Percentiles rank a stretch among this genome's conserved stretches.
These are phyloP conservation scores for Carcina quercana DNA, from an alignment of 2,888 invertebrate species.

Conservation along the genomic window DNA sequence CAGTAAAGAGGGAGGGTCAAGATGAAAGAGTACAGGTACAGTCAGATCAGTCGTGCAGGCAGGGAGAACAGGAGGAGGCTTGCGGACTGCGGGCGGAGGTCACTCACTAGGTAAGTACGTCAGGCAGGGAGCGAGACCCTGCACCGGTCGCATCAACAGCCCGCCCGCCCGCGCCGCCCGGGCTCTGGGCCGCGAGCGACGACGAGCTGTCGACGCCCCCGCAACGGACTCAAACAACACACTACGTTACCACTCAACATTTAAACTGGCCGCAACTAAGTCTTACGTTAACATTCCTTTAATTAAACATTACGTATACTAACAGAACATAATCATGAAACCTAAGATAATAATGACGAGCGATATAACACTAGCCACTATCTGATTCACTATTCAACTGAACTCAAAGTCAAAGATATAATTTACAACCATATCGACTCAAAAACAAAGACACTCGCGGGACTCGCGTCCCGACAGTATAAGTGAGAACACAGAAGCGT, in stretches of 20 bases:
- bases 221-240: slow-evolving; percentile 66
- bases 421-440: slow-evolving; percentile 69
- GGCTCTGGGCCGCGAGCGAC: slow-evolving; percentile 21
- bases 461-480: slow-evolving; percentile 70
- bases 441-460: slow-evolving; percentile 68
- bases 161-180: slow-evolving; percentile 32
- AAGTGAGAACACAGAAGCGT: slow-evolving; percentile 77
- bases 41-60: slow-evolving; percentile 64
- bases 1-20: slow-evolving; percentile 68
- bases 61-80: slow-evolving; percentile 46
- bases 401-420: slow-evolving; percentile 66
- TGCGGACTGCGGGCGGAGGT: slow-evolving; percentile 37
- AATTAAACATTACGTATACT: slow-evolving; percentile 61
- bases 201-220: slow-evolving; percentile 52
- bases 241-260: slow-evolving; percentile 73
- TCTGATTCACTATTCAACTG: slow-evolving; percentile 72
- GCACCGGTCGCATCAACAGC: slow-evolving; percentile 1
- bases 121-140: slow-evolving; percentile 22
- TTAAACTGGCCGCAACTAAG: slow-evolving; percentile 68
- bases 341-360: slow-evolving; percentile 72
- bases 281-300: slow-evolving; percentile 68
- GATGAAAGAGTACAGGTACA: slow-evolving; percentile 63
- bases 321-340: slow-evolving; percentile 71
- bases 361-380: slow-evolving; percentile 73
- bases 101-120: slow-evolving; percentile 35